Evolutionary conservation across 1,140 invertebrate genomes (phyloP), one percentile per base, ranked within the genome.

Genomic region (Drusus annulatus): DNA sequence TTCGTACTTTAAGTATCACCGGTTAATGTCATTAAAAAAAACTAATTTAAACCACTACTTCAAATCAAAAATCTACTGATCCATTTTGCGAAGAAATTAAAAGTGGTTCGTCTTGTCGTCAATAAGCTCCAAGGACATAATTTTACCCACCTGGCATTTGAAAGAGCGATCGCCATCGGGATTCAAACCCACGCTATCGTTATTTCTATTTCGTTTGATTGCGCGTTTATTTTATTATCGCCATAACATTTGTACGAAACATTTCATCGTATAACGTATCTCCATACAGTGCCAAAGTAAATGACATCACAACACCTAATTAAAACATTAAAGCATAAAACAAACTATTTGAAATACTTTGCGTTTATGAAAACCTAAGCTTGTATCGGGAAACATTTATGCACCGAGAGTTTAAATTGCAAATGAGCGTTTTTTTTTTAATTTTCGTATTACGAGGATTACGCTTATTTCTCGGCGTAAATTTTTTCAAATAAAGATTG

Each of bases 101-200:
- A 65, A 65, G 62, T 65, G 21, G 62, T 65, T 28, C 62, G 62
- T n/a, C 62, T n/a, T 65, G 62, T 28, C 62, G 62, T 65, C n/a
- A 65, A 65, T 28, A 65, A 65, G 16, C 23, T 28, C 36, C 62
- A 65, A 65, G 62, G 62, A 65, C 62, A 65, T 15, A n/a, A 65
- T 63, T 23, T 28, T 45, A 45, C 36, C 8, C 13, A 45, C 36
- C 36, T 45, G 36, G 36, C 36, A 45, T 45, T 65, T 65, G 28
- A 65, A 31, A 65, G 62, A 65, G 62, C 62, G 23, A 65, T 65
- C 62, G 36, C 36, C 36, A 65, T 31, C 28, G 62, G n/a, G 25
- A 65, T 25, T 65, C 62, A 28, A 65, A 25, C 62, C 62, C 62
- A 65, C 62, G 62, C 62, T 21, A 7, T 25, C 3, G n/a, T 65